These are phyloP conservation scores for Galeopterus variegatus DNA, from an alignment of 2,113 vertebrate genomes.

Conservation along the genomic window DNA sequence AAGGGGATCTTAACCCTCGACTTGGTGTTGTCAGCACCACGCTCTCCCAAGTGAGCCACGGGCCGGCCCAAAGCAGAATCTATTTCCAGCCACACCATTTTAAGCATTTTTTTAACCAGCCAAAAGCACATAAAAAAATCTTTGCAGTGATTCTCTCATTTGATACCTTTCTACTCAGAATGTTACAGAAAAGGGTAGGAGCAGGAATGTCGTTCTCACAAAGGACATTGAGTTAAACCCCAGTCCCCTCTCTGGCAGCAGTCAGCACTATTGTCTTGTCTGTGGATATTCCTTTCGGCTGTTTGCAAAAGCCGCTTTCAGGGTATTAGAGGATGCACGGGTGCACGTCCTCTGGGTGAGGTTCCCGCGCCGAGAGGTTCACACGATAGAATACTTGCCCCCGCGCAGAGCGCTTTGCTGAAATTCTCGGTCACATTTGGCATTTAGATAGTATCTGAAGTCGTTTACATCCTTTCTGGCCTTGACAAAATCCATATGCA, in stretches of 20 bases:
- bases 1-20: no score
- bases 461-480: constrained; percentile 31
- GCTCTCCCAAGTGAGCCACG: no score
- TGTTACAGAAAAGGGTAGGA: neutral
- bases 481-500: constrained; percentile 51
- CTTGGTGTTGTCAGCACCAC: no score
- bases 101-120: neutral
- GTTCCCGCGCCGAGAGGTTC: neutral
- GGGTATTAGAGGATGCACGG: rapidly evolving
- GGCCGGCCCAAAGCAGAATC: neutral
- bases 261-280: neutral
- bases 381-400: rapidly evolving
- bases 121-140: neutral
- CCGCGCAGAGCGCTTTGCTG: rapidly evolving
- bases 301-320: neutral
- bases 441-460: neutral
- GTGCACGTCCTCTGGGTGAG: neutral
- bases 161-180: constrained; percentile 54
- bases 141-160: neutral
- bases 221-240: neutral
- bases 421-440: neutral
- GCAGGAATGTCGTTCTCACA: neutral
- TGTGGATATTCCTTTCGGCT: neutral
- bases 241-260: neutral
- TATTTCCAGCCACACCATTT: neutral